A percentile compares a stretch with the other conserved stretches of the same genome.
These are phyloP conservation scores for Chiloscyllium punctatum DNA, from an alignment of 2,797 vertebrate genomes.

Conservation along the genomic window DNA sequence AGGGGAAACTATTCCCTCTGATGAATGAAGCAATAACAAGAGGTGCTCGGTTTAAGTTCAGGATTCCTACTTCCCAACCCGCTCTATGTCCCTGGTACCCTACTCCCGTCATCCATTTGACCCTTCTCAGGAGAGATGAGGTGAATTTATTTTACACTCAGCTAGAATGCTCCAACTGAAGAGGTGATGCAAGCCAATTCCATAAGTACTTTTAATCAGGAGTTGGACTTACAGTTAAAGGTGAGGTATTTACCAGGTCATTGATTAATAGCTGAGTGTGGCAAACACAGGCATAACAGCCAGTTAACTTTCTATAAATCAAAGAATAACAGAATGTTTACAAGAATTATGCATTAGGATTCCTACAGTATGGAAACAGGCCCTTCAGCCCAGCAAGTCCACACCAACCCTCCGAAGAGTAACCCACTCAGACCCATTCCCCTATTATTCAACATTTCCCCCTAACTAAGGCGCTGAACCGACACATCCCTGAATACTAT, in stretches of 20 bases:
- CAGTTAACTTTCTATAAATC: not conserved
- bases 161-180: not conserved
- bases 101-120: no score
- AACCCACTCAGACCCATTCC: no score
- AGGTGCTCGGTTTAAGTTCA: not conserved
- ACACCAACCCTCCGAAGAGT: no score
- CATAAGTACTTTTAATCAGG: not conserved
- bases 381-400: no score
- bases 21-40: not conserved
- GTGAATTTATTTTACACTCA: not conserved
- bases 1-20: not conserved
- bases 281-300: not conserved
- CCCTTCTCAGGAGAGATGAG: not conserved
- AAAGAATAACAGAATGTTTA: no score
- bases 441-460: no score
- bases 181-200: not conserved
- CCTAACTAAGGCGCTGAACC: no score
- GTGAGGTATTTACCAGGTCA: not conserved
- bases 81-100: no score
- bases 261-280: not conserved
- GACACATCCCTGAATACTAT: no score
- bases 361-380: no score
- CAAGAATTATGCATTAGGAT: no score
- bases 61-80: no score
- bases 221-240: not conserved